phyloP scores from a whole-genome alignment of 2,113 vertebrate species.

The Fregata magnificens region DNA sequence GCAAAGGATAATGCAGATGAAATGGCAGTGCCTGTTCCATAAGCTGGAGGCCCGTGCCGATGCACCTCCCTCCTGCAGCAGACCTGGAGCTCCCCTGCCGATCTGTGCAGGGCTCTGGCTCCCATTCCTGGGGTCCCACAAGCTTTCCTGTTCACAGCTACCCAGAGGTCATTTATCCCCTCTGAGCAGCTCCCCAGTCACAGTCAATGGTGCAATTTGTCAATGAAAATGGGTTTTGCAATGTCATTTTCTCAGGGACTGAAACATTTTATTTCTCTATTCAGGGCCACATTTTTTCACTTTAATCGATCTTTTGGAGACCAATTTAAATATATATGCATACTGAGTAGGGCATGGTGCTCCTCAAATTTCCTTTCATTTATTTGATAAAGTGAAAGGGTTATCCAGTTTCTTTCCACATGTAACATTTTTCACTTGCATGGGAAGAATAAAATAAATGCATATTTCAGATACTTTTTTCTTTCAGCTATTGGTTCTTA shows the following conservation, averaged over 20 bases:
- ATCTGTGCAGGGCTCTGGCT: neutral
- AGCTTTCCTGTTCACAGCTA: neutral
- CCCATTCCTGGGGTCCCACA: neutral
- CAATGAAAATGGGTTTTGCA: neutral
- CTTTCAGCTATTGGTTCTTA: neutral
- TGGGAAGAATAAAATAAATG: neutral
- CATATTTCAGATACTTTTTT: neutral
- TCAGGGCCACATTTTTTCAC: neutral
- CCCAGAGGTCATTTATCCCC: too few relatives aligned
- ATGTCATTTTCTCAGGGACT: neutral
- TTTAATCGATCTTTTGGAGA: neutral
- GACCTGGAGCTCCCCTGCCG: neutral
- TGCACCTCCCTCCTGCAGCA: neutral
- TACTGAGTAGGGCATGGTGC: neutral
- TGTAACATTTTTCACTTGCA: neutral
- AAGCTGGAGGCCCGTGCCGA: fast-evolving
- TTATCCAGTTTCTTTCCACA: neutral
- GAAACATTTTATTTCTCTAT: neutral
- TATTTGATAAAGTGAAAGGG: neutral
- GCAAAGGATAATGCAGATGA: fast-evolving
- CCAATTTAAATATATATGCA: neutral
- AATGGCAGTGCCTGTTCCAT: neutral
- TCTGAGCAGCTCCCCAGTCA: neutral
- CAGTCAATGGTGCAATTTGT: neutral
- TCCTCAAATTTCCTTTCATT: neutral